These are phyloP conservation scores for Taxidea taxus DNA, from an alignment of 2,113 vertebrate species.

Conservation along the genomic window DNA sequence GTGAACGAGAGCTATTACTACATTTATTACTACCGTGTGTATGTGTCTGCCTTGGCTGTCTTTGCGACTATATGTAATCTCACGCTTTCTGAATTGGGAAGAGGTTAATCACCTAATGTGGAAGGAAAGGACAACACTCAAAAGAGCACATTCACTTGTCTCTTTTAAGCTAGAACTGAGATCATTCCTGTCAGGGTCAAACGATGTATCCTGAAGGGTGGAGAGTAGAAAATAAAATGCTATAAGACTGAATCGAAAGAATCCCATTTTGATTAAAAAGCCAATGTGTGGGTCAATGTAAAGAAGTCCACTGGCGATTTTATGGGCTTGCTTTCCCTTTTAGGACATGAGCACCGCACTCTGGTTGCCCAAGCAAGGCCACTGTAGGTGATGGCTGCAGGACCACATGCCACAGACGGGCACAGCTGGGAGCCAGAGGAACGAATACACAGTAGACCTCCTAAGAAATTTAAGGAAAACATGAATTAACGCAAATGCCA, in stretches of 20 bases:
- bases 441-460: not conserved
- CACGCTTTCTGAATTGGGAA: not conserved
- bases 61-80: not conserved
- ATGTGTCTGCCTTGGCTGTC: not conserved
- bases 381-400: not conserved
- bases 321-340: not conserved
- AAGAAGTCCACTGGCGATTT: not conserved
- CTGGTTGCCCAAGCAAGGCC: not conserved
- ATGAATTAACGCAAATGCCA: not conserved
- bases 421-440: not conserved
- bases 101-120: not conserved
- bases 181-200: not conserved
- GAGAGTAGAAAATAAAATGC: not conserved
- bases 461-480: conserved; percentile 8
- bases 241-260: not conserved
- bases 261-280: not conserved
- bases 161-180: not conserved
- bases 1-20: not conserved
- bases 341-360: not conserved
- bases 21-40: not conserved
- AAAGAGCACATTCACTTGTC: not conserved
- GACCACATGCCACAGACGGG: not conserved
- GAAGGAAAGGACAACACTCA: not conserved
- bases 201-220: not conserved
- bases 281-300: not conserved